Percentiles rank a stretch among this genome's conserved stretches.
These are phyloP conservation scores for Enteromius fasciolatus DNA, from an alignment of 2,797 vertebrate genomes.

Conservation along the genomic window DNA sequence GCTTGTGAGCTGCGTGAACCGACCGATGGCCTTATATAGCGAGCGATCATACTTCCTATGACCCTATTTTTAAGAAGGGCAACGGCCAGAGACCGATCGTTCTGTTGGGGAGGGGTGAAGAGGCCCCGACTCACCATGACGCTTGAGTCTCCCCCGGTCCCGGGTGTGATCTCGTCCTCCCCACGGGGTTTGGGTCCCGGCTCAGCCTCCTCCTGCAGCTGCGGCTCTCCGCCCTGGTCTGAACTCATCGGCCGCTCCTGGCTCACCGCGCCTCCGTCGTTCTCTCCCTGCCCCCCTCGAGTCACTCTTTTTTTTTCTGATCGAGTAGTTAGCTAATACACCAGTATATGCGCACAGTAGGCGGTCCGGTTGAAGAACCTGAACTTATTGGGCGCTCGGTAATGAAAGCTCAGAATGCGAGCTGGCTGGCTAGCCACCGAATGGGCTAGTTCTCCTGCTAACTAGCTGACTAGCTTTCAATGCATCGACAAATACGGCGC, in stretches of 20 bases:
- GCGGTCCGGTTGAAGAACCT: not conserved
- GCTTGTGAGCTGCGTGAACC: constrained; percentile 39
- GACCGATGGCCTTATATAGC: constrained; percentile 60
- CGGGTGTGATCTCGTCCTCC: constrained; percentile 76
- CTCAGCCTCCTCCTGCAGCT: constrained; percentile 85
- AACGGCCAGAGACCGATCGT: constrained; percentile 24
- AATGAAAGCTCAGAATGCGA: constrained; percentile 37
- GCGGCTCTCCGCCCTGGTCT: constrained; percentile 83
- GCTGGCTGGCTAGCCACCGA: constrained; percentile 59
- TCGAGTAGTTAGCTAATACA: constrained; percentile 41
- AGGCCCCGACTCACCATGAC: constrained; percentile 83
- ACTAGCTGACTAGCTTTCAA: constrained; percentile 67
- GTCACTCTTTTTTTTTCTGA: constrained; percentile 59
- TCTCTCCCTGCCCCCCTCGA: constrained; percentile 75
- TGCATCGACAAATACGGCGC: constrained; percentile 66
- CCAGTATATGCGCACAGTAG: constrained; percentile 4
- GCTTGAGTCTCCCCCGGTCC: constrained; percentile 77
- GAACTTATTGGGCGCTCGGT: not conserved
- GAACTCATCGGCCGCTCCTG: constrained; percentile 86
- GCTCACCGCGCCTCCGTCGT: constrained; percentile 79
- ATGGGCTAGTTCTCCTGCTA: constrained; percentile 56
- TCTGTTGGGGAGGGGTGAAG: constrained; percentile 40
- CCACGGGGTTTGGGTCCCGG: constrained; percentile 78
- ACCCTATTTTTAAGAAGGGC: constrained; percentile 45
- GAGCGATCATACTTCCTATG: constrained; percentile 38